These are phyloP conservation scores for Arenicola marina DNA, from an alignment of 2,888 invertebrate species.

Conservation along the genomic window DNA sequence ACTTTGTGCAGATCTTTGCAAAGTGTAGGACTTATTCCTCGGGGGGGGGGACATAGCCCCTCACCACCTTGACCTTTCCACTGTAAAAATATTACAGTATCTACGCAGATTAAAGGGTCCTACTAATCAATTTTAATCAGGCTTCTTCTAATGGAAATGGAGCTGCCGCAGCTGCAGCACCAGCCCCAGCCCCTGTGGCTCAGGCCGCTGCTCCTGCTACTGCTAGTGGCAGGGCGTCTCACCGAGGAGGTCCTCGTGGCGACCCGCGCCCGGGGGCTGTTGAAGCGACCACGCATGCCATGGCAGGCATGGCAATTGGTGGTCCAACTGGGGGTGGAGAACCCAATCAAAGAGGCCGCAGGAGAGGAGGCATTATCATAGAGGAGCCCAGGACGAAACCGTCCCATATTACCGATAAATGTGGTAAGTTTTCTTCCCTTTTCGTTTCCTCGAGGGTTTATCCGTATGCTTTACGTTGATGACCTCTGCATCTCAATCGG, in stretches of 20 bases:
- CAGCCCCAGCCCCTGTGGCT: background rate
- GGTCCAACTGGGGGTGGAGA: background rate
- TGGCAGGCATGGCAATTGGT: background rate
- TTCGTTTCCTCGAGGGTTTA: no score
- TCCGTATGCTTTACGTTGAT: no score
- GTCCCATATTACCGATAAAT: conserved; percentile 2
- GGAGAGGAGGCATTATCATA: background rate
- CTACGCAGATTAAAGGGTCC: no score
- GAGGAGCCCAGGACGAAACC: background rate
- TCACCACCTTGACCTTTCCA: no score
- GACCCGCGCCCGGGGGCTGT: background rate
- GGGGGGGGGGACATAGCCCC: no score
- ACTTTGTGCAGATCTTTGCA: no score
- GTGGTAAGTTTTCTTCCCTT: conserved; percentile 1
- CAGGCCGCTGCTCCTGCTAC: background rate
- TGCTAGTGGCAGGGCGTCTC: background rate
- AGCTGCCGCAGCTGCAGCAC: conserved; percentile 4
- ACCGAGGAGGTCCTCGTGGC: background rate
- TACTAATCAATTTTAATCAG: no score
- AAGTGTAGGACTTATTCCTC: no score
- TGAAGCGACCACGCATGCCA: background rate
- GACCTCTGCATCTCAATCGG: background rate
- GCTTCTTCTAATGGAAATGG: no score
- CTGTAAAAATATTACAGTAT: no score
- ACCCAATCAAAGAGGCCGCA: background rate